These are phyloP conservation scores for Erebia epiphron DNA, from an alignment of 2,888 invertebrate genomes.

Conservation along the genomic window DNA sequence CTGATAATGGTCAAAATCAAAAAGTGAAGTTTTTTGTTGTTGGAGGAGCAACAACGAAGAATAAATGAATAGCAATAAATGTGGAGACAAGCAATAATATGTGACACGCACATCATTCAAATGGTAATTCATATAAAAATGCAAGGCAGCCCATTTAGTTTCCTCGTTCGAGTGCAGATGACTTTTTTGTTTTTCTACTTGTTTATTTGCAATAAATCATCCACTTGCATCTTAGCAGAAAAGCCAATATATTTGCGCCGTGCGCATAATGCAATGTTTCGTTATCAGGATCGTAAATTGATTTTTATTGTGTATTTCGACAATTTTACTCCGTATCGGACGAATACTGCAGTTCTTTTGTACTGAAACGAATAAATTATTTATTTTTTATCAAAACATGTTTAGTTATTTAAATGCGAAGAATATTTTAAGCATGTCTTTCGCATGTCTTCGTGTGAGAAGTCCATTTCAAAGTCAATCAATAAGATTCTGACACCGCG, in stretches of 20 bases:
- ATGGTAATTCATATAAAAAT: not conserved
- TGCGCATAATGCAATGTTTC: conserved; percentile 47
- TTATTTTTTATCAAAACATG: not conserved
- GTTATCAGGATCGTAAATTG: conserved; percentile 50
- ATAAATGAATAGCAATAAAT: conserved; percentile 2
- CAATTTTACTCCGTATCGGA: conserved; percentile 25
- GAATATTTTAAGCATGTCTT: no score
- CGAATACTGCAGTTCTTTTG: not conserved
- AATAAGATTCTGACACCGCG: no score
- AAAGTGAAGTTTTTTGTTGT: not conserved
- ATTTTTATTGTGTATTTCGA: conserved; percentile 35
- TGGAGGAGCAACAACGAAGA: not conserved
- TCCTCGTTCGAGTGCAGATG: not conserved
- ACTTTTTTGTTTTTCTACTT: not conserved
- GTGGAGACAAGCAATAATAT: not conserved
- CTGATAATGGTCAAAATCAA: not conserved
- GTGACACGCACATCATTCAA: not conserved
- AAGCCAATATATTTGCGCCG: conserved; percentile 35
- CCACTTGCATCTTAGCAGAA: conserved; percentile 27
- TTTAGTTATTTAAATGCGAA: not conserved
- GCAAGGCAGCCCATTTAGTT: not conserved
- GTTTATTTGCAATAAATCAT: conserved; percentile 1
- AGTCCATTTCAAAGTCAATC: no score
- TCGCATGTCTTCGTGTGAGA: no score
- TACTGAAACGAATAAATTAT: not conserved